phyloP scores from a whole-genome alignment of 2,797 vertebrate genomes.

The Podarcis lilfordi region DNA sequence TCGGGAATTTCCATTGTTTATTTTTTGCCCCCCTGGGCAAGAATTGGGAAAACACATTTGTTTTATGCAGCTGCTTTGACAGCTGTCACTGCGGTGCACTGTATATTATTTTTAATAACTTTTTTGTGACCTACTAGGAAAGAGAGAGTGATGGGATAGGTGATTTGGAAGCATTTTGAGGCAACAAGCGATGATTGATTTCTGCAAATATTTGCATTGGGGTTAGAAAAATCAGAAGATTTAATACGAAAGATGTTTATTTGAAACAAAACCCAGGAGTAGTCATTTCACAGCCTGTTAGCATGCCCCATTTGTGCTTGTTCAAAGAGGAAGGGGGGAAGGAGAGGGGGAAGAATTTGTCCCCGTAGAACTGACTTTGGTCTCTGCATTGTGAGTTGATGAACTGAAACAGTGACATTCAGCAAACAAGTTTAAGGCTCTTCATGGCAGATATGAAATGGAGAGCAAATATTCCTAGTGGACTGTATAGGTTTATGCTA shows the following conservation, averaged over 20 bases:
- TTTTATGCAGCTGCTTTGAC: conserved; percentile 35
- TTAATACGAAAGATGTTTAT: conserved; percentile 17
- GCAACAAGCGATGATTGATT: conserved; percentile 31
- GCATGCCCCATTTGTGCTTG: conserved; percentile 10
- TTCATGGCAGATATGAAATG: conserved; percentile 62
- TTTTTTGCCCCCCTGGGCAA: neutral
- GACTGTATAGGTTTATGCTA: conserved; percentile 51
- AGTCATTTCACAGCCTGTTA: conserved; percentile 47
- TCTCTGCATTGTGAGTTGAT: conserved; percentile 43
- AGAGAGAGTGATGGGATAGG: neutral
- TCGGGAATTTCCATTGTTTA: conserved; percentile 36
- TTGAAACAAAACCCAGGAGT: neutral
- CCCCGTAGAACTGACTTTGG: conserved; percentile 15
- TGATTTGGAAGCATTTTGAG: conserved; percentile 25
- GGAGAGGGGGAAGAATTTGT: neutral
- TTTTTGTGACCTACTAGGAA: conserved; percentile 39
- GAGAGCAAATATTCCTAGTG: conserved; percentile 64
- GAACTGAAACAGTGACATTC: conserved; percentile 55
- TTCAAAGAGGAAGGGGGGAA: neutral
- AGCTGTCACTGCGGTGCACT: conserved; percentile 54
- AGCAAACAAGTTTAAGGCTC: conserved; percentile 63
- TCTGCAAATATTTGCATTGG: conserved; percentile 35
- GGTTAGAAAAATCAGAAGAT: conserved; percentile 43
- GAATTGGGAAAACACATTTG: conserved; percentile 7
- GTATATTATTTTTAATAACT: conserved; percentile 46